Evolutionary conservation across 2,113 vertebrate species (phyloP).

Genomic region (Oncorhynchus tshawytscha): DNA sequence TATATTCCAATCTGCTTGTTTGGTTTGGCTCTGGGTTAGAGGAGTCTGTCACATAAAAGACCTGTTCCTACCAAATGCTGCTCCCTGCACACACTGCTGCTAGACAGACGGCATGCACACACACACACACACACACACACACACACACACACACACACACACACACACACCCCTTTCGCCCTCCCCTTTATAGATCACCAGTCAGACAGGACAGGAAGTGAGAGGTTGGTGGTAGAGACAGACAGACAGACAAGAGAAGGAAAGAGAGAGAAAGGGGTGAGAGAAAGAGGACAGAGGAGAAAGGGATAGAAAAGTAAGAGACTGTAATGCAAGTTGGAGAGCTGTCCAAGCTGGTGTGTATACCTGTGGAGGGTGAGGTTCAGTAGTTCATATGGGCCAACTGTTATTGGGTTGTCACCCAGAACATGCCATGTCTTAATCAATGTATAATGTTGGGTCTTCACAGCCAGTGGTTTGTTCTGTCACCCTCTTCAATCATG

Average conservation of each 20-base stretch:
- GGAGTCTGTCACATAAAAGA: slow-evolving; percentile 39
- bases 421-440: no score
- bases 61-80: slow-evolving; percentile 28
- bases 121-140: not conserved
- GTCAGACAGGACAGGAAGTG: slow-evolving; percentile 22
- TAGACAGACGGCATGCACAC: not conserved
- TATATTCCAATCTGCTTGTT: slow-evolving; percentile 57
- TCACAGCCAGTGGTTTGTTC: no score
- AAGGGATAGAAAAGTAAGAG: not conserved
- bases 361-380: not conserved
- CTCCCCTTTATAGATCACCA: no score
- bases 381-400: no score
- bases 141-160: not conserved
- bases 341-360: not conserved
- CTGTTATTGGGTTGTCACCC: no score
- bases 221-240: not conserved
- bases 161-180: not conserved
- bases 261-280: not conserved
- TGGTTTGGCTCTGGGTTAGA: slow-evolving; percentile 60
- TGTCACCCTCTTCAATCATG: no score
- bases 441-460: no score
- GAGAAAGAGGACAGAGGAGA: not conserved
- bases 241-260: not conserved
- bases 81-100: not conserved
- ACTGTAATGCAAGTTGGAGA: not conserved